Conservation (phyloP, 2,888 invertebrate species). For the Coleophora flavipennella region DNA sequence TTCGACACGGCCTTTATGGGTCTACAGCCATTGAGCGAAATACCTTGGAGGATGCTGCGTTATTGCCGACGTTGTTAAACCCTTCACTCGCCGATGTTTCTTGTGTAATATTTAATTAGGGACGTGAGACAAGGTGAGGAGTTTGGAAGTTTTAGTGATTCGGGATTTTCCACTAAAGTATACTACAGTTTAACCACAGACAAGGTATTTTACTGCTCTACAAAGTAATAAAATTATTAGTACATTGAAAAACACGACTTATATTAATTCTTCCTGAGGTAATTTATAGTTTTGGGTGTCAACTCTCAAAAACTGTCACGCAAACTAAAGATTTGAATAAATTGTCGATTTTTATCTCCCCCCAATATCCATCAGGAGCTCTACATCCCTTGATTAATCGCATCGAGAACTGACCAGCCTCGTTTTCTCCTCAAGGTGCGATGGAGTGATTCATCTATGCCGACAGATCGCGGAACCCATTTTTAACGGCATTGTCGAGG, state of each 20-base stretch:
- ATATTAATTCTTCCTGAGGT: too few relatives aligned
- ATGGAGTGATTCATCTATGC: constrained; percentile 45
- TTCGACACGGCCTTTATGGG: constrained; percentile 36
- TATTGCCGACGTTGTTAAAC: constrained; percentile 53
- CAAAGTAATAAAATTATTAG: too few relatives aligned
- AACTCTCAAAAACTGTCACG: too few relatives aligned
- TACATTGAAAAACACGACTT: too few relatives aligned
- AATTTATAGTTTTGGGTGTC: too few relatives aligned
- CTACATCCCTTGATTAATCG: background rate
- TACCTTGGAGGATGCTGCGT: constrained; percentile 39
- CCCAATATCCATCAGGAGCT: too few relatives aligned
- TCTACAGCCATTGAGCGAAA: constrained; percentile 48
- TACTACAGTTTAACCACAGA: too few relatives aligned
- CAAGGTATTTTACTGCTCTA: too few relatives aligned
- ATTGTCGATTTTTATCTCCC: background rate
- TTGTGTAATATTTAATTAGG: constrained; percentile 14
- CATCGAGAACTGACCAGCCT: background rate
- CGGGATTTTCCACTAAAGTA: too few relatives aligned
- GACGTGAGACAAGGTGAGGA: too few relatives aligned
- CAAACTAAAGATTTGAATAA: too few relatives aligned
- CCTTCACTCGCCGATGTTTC: constrained; percentile 28
- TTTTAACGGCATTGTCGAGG: constrained; percentile 61
- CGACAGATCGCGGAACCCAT: constrained; percentile 52
- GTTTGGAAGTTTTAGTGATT: too few relatives aligned
- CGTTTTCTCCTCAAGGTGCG: constrained; percentile 24